Conservation (phyloP, 2,113 vertebrate genomes). For the Cichladusa arquata region DNA sequence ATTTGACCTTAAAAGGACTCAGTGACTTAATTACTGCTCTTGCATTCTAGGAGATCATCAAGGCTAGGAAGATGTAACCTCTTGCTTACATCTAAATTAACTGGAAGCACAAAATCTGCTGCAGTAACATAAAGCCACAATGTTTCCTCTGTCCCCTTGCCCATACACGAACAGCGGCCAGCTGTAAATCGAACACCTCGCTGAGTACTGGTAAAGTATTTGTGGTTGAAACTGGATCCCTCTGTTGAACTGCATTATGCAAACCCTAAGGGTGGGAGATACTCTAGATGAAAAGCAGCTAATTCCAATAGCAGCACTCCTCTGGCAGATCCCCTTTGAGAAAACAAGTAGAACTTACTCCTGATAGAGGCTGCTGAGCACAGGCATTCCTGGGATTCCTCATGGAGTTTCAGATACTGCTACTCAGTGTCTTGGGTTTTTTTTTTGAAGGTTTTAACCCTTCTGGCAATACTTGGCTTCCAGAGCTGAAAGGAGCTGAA, state of each 20-base stretch:
- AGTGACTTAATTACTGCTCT: neutral
- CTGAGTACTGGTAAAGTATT: neutral
- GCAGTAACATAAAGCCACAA: neutral
- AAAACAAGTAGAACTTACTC: neutral
- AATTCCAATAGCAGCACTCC: neutral
- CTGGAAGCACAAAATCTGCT: neutral
- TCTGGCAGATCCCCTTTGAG: neutral
- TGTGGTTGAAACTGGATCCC: neutral
- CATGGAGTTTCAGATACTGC: neutral
- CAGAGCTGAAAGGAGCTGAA: neutral
- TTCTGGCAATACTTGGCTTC: neutral
- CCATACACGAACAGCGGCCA: neutral
- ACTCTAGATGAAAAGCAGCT: neutral
- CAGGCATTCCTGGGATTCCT: neutral
- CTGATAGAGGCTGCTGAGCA: neutral
- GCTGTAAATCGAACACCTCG: neutral
- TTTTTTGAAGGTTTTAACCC: neutral
- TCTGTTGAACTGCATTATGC: neutral
- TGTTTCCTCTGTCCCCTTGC: neutral
- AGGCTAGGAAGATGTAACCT: neutral
- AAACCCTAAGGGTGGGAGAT: neutral
- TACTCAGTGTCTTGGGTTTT: rapidly evolving
- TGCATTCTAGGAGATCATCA: neutral
- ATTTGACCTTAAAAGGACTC: neutral
- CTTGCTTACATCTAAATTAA: neutral